Evolutionary conservation across 2,797 vertebrate species (phyloP), one percentile per base, ranked within the genome.

Genomic region (Cyclopterus lumpus): DNA sequence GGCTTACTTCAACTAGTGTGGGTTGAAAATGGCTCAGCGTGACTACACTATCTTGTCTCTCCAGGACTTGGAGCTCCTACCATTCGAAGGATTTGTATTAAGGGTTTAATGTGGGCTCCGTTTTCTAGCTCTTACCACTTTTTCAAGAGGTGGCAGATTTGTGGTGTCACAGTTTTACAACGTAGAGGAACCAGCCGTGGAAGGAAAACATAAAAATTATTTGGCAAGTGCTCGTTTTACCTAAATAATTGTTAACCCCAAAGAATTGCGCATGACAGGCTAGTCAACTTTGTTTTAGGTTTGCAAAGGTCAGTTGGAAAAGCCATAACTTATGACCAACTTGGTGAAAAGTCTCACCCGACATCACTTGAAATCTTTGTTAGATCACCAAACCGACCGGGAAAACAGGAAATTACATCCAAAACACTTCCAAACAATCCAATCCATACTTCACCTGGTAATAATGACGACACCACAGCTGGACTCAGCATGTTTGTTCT

Each of bases 381-480:
- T 73, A 66, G 64, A 73, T 86, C 65, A 67, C 24, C 63, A 71
- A 63, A 48, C 49, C 8, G 8, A 65, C 54, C 57, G 49, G 34
- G 30, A 75, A 70, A 81, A 75, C 74, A 83, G 76, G 79, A 88
- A 42, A 75, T 89, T 77, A 87, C 82, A 79, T 81, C 80, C 83
- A 58, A 8, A 38, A 46, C 34, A 67, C 66, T 65, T 48, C 14
- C 6, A 73, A 71, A 77, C 34, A 67, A 84, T 69, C 12, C 70
- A 34, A 64, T 83, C 53, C 73, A 62, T 59, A 36, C 64, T 64
- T 80, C 79, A 88, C 80, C 77, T 88, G 83, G 64, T 79, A 24
- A 48, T 55, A 70, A 87, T 75, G 30, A 81, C 32, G 67, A 70
- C 42, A 36, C n/a, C 3, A 71, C 88, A 89, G 75, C 89, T 89